phyloP scores from a whole-genome alignment of 1,140 invertebrate genomes.

The Drosophila albomicans region DNA sequence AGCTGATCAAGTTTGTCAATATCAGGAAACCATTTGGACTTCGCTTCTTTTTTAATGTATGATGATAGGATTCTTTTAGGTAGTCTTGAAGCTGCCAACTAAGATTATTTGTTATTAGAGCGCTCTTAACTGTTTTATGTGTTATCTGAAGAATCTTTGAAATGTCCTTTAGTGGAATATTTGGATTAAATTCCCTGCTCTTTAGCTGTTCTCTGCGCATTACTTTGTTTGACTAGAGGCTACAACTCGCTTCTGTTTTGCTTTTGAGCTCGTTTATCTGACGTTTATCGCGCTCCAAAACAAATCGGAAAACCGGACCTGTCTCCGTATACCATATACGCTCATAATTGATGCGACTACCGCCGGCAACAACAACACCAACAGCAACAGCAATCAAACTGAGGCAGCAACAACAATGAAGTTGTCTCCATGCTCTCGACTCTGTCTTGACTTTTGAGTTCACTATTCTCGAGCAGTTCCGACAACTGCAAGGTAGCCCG shows the following conservation, averaged over 20 bases:
- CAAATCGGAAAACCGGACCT: slow-evolving; percentile 65
- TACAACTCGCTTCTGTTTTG: slow-evolving; percentile 61
- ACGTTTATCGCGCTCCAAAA: slow-evolving; percentile 76
- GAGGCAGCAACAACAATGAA: slow-evolving; percentile 40
- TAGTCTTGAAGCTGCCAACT: too few relatives aligned
- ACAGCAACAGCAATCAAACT: slow-evolving; percentile 19
- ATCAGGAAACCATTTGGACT: too few relatives aligned
- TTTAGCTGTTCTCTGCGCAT: slow-evolving; percentile 19
- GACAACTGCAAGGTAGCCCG: slow-evolving; percentile 73
- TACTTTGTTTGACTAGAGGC: slow-evolving; percentile 28
- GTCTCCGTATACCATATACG: slow-evolving; percentile 76
- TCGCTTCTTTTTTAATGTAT: neutral
- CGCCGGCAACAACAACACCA: slow-evolving; percentile 40
- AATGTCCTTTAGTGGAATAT: neutral
- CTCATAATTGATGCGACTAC: slow-evolving; percentile 73
- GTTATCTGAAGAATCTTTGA: too few relatives aligned
- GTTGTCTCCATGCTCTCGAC: slow-evolving; percentile 22
- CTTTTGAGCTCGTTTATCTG: slow-evolving; percentile 73
- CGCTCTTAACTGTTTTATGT: too few relatives aligned
- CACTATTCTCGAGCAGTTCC: slow-evolving; percentile 71
- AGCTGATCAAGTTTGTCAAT: neutral
- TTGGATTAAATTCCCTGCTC: slow-evolving; percentile 1
- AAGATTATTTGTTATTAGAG: too few relatives aligned
- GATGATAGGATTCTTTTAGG: neutral
- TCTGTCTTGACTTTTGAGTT: slow-evolving; percentile 63